Percentiles rank a stretch among this genome's conserved stretches.
Conservation (phyloP, 1,140 invertebrate genomes). For the Drosophila suzukii region DNA sequence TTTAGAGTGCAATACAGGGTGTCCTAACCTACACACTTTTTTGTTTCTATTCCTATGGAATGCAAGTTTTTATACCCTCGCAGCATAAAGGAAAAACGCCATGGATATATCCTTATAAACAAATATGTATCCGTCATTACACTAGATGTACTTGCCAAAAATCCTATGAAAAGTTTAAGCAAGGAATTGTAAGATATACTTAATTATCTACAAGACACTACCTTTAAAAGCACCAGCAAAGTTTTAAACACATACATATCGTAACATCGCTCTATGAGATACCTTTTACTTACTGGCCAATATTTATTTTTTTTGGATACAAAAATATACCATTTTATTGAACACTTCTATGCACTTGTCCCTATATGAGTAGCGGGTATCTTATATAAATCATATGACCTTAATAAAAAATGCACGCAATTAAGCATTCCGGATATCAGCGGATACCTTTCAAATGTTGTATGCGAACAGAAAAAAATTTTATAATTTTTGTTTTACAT, state of each 20-base stretch:
- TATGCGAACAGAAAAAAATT: neutral
- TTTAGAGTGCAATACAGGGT: neutral
- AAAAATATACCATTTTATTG: too few relatives aligned
- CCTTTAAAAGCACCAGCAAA: too few relatives aligned
- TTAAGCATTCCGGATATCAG: neutral
- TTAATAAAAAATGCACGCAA: too few relatives aligned
- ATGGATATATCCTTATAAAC: too few relatives aligned
- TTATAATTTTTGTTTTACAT: neutral
- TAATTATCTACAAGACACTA: neutral
- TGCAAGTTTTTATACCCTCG: constrained; percentile 5
- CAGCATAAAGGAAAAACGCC: neutral
- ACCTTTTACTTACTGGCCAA: too few relatives aligned
- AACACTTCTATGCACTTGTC: too few relatives aligned
- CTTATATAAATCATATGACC: neutral
- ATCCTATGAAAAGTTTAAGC: neutral
- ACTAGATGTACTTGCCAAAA: too few relatives aligned
- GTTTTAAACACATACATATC: too few relatives aligned
- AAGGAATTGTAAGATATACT: neutral
- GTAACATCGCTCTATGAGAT: too few relatives aligned
- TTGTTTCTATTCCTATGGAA: neutral
- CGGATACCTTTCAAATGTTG: neutral
- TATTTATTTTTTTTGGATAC: too few relatives aligned
- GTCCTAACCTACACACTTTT: neutral
- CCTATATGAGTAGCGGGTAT: neutral
- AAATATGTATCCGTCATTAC: too few relatives aligned